Base-by-base conservation (phyloP, 2,888 invertebrate genomes). In the Dynastes grantii region DNA sequence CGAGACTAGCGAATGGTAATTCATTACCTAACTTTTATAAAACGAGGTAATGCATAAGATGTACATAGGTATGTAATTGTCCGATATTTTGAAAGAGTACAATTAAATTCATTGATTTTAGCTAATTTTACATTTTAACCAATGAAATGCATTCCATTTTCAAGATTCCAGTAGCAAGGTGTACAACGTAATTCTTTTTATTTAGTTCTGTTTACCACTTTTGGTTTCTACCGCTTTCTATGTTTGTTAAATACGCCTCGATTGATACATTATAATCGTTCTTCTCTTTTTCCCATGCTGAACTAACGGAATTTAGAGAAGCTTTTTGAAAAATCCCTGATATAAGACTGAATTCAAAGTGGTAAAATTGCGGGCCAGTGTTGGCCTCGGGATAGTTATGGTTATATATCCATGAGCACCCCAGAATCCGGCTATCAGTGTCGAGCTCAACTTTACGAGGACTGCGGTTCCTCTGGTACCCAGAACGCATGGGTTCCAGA, bases 351-450 rank as follows among this genome's bases (percentile, higher is more conserved):
- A 63, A 73, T 32, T 53, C 22, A 58, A 53, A 53, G 76, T 73
- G 82, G 81, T 83, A 87, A 86, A 85, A 89, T 89, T 86, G 86
- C 87, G 85, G 87, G 85, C 84, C 85, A 85, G 80, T 81, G 81
- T 85, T 89, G 88, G 88, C 89, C 89, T 88, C 88, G 88, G 84
- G 92, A 92, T 85, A 90, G 89, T 71, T 90, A 91, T 88, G 92
- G 92, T 2, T 92, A 92, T 81, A 90, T 91, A 84, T 91, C 91
- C 81, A 91, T 92, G 91, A 89, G 82, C 86, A 80, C 77, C 4
- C 75, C 81, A n/a, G 79, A 81, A 55, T 75, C 79, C 27, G 80
- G 67, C 49, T 80, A 78, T 63, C 79, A 79, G 53, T 45, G 67
- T 61, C 68, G 80, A 27, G n/a, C 40, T 58, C 76, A 78, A 51